phyloP scores from a whole-genome alignment of 2,888 invertebrate species.

The Ornithoptera alexandrae region DNA sequence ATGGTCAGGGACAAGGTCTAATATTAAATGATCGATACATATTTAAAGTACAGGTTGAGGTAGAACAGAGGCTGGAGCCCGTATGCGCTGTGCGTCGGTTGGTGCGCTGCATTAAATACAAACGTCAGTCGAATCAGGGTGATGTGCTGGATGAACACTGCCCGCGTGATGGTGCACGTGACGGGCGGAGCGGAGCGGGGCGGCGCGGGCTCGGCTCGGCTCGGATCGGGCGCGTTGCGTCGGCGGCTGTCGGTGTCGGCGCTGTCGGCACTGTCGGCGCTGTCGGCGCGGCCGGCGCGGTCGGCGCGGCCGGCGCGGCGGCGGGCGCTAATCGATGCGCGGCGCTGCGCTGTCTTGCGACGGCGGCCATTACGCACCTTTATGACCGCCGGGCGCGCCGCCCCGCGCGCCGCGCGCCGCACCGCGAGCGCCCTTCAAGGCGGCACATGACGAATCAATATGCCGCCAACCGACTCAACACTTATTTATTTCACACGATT shows the following conservation, averaged over 20 bases:
- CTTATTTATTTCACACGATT: slow-evolving; percentile 80
- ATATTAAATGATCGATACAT: too few species aligned
- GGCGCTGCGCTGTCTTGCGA: slow-evolving; percentile 84
- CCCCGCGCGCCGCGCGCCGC: slow-evolving; percentile 46
- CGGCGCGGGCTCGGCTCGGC: slow-evolving; percentile 14
- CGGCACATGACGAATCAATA: slow-evolving; percentile 81
- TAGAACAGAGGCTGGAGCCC: too few species aligned
- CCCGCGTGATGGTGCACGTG: not conserved
- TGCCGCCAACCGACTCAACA: slow-evolving; percentile 80
- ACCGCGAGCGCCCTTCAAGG: slow-evolving; percentile 58
- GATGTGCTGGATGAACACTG: too few species aligned
- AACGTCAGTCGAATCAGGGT: too few species aligned
- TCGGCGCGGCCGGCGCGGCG: slow-evolving; percentile 70
- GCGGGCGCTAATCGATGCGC: slow-evolving; percentile 85
- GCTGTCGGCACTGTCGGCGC: slow-evolving; percentile 31
- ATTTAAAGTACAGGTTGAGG: too few species aligned
- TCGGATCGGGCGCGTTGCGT: slow-evolving; percentile 55
- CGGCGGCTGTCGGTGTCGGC: slow-evolving; percentile 52
- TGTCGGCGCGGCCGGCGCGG: slow-evolving; percentile 64
- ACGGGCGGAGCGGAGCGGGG: slow-evolving; percentile 10
- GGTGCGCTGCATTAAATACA: too few species aligned
- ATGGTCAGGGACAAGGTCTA: too few species aligned
- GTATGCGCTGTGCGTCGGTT: too few species aligned
- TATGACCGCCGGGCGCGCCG: slow-evolving; percentile 79
- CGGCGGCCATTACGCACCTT: slow-evolving; percentile 88